phyloP scores from a whole-genome alignment of 2,797 vertebrate genomes.

The Micropoecilia bifurca region DNA sequence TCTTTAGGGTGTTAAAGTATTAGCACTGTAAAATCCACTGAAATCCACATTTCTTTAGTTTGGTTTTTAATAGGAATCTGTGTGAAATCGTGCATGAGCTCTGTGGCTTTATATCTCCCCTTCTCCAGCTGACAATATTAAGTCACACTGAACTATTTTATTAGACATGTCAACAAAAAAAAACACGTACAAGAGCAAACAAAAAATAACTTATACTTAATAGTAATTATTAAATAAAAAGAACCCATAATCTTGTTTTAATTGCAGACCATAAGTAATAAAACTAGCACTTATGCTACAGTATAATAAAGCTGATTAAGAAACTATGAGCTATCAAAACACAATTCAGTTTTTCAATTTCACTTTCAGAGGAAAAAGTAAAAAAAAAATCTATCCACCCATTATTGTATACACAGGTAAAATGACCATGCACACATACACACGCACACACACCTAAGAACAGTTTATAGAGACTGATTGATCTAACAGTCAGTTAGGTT shows the following conservation, averaged over 20 bases:
- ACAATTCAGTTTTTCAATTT: neutral
- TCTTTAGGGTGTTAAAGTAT: slow-evolving; percentile 7
- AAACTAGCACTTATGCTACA: neutral
- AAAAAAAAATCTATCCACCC: neutral
- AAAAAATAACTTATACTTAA: neutral
- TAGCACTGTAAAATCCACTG: neutral
- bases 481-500: neutral
- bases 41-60: neutral
- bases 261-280: neutral
- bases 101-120: slow-evolving; percentile 8
- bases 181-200: neutral
- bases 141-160: neutral
- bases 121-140: slow-evolving; percentile 3
- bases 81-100: neutral
- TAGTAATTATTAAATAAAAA: neutral
- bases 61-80: neutral
- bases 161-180: neutral
- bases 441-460: too few species aligned
- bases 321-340: neutral
- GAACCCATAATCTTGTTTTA: neutral
- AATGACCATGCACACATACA: neutral
- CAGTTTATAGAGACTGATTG: neutral
- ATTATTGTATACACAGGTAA: neutral
- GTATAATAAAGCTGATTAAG: neutral
- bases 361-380: neutral